Conservation (phyloP, 2,888 invertebrate genomes). For the Laothoe populi region DNA sequence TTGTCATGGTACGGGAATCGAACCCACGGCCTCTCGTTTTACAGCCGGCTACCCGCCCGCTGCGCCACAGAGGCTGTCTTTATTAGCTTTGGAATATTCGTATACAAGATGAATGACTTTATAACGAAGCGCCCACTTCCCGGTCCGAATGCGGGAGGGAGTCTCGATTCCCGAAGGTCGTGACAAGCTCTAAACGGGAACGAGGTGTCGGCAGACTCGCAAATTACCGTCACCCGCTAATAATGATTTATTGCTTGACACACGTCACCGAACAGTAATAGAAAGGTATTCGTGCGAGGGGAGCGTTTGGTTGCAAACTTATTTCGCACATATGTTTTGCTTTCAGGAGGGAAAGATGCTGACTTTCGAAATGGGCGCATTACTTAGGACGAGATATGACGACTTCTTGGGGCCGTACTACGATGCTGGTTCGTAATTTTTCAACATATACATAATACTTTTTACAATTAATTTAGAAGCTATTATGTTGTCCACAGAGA, state of each 20-base stretch:
- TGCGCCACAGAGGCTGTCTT: too few relatives aligned
- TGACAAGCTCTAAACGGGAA: slow-evolving; percentile 64
- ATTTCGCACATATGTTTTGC: slow-evolving; percentile 32
- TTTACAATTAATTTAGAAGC: neutral
- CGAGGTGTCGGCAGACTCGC: slow-evolving; percentile 62
- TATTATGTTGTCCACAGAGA: slow-evolving; percentile 48
- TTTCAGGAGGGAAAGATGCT: slow-evolving; percentile 83
- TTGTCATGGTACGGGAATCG: too few relatives aligned
- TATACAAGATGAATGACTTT: slow-evolving; percentile 60
- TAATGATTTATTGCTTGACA: slow-evolving; percentile 75
- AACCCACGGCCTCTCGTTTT: too few relatives aligned
- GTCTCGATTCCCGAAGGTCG: slow-evolving; percentile 68
- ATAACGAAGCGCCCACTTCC: slow-evolving; percentile 70
- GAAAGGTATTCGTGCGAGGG: slow-evolving; percentile 42
- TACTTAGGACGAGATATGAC: slow-evolving; percentile 81
- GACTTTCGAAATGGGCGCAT: slow-evolving; percentile 83
- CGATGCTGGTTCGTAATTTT: slow-evolving; percentile 56
- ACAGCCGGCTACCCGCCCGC: too few relatives aligned
- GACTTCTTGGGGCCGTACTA: slow-evolving; percentile 78
- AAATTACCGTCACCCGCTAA: slow-evolving; percentile 69
- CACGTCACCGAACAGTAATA: slow-evolving; percentile 49
- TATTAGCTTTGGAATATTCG: slow-evolving; percentile 48
- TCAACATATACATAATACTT: neutral
- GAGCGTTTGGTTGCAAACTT: slow-evolving; percentile 30
- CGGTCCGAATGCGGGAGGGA: slow-evolving; percentile 60